Conservation (phyloP, 64 coral and sea anemone species). For the Dendronephthya gigantea region DNA sequence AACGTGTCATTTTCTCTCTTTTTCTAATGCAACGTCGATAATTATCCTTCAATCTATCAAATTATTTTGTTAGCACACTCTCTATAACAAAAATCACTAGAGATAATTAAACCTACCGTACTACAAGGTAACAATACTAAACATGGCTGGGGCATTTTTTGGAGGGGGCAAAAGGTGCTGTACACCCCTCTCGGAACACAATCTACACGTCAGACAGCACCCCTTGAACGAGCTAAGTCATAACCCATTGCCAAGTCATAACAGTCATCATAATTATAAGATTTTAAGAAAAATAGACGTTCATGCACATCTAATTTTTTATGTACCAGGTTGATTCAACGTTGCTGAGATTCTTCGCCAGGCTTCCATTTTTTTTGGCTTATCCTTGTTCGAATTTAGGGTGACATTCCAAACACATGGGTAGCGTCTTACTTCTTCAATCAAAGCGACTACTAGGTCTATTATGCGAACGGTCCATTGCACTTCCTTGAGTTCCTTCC, state of each 20-base stretch:
- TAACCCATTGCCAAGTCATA: too few relatives aligned
- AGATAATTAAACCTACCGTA: too few relatives aligned
- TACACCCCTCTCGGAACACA: too few relatives aligned
- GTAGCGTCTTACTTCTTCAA: not conserved
- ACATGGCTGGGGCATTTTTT: not conserved
- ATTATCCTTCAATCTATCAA: not conserved
- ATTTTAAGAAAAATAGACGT: too few relatives aligned
- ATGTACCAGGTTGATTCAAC: not conserved
- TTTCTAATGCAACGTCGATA: not conserved
- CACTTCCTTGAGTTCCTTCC: too few relatives aligned
- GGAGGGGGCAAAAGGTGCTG: too few relatives aligned
- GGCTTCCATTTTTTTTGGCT: not conserved
- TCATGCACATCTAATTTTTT: not conserved
- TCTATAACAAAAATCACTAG: not conserved
- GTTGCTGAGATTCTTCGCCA: not conserved
- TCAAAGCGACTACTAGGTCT: not conserved
- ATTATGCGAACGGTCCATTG: too few relatives aligned
- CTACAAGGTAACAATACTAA: not conserved
- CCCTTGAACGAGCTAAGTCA: not conserved
- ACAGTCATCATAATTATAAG: too few relatives aligned
- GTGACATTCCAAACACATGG: not conserved
- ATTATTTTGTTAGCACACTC: not conserved
- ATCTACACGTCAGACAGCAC: too few relatives aligned
- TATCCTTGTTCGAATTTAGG: not conserved
- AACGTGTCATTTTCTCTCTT: constrained; percentile 2